Evolutionary conservation across 2,888 invertebrate genomes (phyloP), one percentile per base, ranked within the genome.

Genomic region (Ganaspis brasiliensis): DNA sequence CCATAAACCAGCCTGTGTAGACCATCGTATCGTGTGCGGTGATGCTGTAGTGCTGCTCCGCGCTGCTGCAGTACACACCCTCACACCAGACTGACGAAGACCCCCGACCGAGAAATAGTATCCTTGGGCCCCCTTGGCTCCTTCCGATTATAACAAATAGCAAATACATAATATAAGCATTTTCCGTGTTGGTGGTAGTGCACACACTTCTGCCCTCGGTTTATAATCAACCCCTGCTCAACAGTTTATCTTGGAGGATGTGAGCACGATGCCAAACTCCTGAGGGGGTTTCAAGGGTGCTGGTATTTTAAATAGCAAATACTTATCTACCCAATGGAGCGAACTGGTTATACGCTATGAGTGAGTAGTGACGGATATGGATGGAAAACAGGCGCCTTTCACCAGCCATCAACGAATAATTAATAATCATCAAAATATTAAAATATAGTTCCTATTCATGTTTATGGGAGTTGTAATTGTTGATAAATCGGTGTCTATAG

Each of bases 241-340:
- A 89, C 89, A 87, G 90, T 90, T 90, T 91, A 91, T 90, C 90
- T 89, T 88, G 86, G 84, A 85, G 76, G 78, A 72, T 76, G 72
- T 61, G 77, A 73, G 75, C 81, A 82, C 77, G 80, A 67, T 45
- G 67, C 67, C 24, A 45, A 67, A 57, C 75, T 74, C 71, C 71
- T 70, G 74, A 76, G 59, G 75, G 78, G 83, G 85, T 77, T 80
- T 78, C 78, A 45, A 77, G 85, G 85, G 87, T 83, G 84, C 87
- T 87, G 89, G 90, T 89, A 89, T 90, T 90, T 90, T 90, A 89
- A 90, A 90, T 88, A 90, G 88, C 87, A 85, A 89, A 88, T 88
- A 89, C 89, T 89, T 90, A 87, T 87, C 86, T 83, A 70, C 72
- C 72, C 74, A 79, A 73, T 75, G 81, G 35, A 31, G 71, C 52